phyloP scores from a whole-genome alignment of 2,113 vertebrate species.

The Ceyx cyanopectus region DNA sequence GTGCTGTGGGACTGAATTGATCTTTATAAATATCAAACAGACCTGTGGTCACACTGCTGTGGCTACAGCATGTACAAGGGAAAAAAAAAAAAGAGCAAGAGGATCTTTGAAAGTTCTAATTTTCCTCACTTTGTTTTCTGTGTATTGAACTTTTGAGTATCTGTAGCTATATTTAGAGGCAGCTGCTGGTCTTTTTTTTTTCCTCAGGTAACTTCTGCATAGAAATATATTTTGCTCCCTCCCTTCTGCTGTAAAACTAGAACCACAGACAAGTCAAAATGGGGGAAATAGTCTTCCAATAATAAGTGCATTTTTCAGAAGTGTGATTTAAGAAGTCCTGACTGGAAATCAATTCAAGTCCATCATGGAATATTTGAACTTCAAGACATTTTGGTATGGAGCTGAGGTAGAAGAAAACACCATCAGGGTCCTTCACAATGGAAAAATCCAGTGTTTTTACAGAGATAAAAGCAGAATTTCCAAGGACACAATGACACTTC shows the following conservation, averaged over 20 bases:
- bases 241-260: background rate
- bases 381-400: background rate
- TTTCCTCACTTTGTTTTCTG: constrained; percentile 8
- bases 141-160: constrained; percentile 14
- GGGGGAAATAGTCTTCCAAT: background rate
- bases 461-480: background rate
- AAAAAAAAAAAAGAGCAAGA: background rate
- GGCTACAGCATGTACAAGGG: background rate
- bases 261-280: background rate
- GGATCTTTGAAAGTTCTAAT: constrained; percentile 2
- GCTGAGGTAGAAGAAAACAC: background rate
- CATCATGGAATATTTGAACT: background rate
- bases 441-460: background rate
- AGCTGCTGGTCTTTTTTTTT: background rate
- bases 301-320: background rate
- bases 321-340: background rate
- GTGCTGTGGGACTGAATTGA: background rate
- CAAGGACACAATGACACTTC: background rate
- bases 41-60: background rate
- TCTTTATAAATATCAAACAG: constrained; percentile 9
- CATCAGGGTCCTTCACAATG: background rate
- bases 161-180: background rate
- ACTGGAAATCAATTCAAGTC: constrained; percentile 52
- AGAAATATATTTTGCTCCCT: background rate
- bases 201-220: background rate